Evolutionary conservation across 2,888 invertebrate genomes (phyloP).

Genomic region (Nymphalis polychloros): DNA sequence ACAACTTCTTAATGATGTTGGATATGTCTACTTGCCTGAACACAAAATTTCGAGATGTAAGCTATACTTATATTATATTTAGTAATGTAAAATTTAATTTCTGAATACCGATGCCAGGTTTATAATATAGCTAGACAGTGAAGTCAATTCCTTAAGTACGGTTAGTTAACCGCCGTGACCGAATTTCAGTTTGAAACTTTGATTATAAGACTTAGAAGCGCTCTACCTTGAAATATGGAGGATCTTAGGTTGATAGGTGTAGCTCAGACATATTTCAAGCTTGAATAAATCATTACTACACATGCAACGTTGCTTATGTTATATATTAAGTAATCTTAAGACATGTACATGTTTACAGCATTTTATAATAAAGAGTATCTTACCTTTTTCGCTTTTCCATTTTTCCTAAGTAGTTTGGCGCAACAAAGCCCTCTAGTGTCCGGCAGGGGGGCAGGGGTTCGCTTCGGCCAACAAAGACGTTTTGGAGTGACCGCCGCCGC

Average conservation of each 20-base stretch:
- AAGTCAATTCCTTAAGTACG: constrained; percentile 51
- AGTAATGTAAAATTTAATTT: constrained; percentile 8
- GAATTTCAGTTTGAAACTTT: constrained; percentile 64
- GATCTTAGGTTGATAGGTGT: constrained; percentile 36
- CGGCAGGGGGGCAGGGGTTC: constrained; percentile 76
- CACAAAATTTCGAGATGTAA: constrained; percentile 17
- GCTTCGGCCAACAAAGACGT: constrained; percentile 70
- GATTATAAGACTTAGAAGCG: constrained; percentile 50
- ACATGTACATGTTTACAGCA: neutral
- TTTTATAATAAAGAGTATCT: constrained; percentile 42
- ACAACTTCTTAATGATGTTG: constrained; percentile 22
- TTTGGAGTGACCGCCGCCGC: constrained; percentile 60
- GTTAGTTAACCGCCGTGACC: constrained; percentile 57
- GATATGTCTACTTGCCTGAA: constrained; percentile 19
- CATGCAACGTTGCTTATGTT: neutral
- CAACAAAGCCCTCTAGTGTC: constrained; percentile 92
- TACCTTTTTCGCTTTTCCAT: constrained; percentile 91
- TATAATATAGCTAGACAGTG: constrained; percentile 20
- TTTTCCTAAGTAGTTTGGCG: constrained; percentile 89
- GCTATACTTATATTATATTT: constrained; percentile 3
- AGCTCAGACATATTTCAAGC: constrained; percentile 31
- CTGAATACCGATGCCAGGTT: constrained; percentile 3
- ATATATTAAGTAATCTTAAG: constrained; percentile 2
- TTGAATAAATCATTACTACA: constrained; percentile 23
- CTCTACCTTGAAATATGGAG: constrained; percentile 72